Conservation (phyloP, 1,140 invertebrate species). For the Drosophila elegans region DNA sequence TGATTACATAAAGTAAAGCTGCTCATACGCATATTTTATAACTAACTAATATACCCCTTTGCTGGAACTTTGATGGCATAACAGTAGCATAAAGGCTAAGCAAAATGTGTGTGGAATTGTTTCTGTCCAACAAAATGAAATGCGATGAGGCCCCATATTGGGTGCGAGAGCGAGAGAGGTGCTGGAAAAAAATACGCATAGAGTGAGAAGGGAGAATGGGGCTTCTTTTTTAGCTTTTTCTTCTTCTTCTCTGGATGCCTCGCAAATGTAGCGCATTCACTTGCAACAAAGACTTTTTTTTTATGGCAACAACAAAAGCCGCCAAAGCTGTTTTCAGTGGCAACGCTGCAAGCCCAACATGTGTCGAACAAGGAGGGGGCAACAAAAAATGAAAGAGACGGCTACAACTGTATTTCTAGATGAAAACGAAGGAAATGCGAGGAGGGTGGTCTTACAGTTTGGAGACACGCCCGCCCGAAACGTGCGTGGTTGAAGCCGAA, state of each 20-base stretch:
- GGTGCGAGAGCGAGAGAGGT: not conserved
- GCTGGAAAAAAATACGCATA: not conserved
- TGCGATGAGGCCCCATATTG: conserved; percentile 39
- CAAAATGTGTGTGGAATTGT: conserved; percentile 57
- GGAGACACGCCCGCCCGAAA: conserved; percentile 11
- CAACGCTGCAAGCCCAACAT: conserved; percentile 40
- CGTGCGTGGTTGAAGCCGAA: conserved; percentile 19
- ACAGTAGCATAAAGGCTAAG: conserved; percentile 23
- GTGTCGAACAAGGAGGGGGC: conserved; percentile 24
- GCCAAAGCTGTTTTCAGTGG: conserved; percentile 47
- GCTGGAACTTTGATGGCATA: conserved; percentile 4
- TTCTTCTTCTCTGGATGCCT: conserved; percentile 17
- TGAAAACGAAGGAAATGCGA: not conserved
- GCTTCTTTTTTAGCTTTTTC: conserved; percentile 3
- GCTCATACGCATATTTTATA: too few species aligned
- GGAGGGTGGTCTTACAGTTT: not conserved
- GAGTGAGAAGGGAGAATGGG: conserved; percentile 1
- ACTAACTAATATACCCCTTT: not conserved
- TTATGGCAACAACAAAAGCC: conserved; percentile 54
- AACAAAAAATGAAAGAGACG: conserved; percentile 11
- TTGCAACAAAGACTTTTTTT: conserved; percentile 64
- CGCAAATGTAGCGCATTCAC: conserved; percentile 71
- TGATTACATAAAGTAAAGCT: too few species aligned
- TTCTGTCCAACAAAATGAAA: conserved; percentile 55
- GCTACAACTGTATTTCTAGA: conserved; percentile 9